Evolutionary conservation across 2,888 invertebrate genomes (phyloP), one percentile per base, ranked within the genome.

Genomic region (Metallyticus violacea): DNA sequence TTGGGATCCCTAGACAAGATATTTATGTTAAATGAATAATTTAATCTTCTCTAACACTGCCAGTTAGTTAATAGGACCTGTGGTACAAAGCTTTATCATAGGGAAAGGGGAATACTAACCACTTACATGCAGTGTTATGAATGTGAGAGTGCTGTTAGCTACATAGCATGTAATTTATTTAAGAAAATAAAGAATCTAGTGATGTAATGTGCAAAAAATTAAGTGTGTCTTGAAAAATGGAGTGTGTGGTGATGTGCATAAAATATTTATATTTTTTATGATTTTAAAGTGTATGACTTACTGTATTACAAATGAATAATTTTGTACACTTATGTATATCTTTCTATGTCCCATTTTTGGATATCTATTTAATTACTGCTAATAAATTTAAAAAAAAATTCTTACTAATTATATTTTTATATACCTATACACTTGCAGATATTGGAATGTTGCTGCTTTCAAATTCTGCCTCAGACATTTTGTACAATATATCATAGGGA

Each of bases 21-120:
- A 62, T 62, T 62, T 62, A 62, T 7, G 2, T 62, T 62, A 15
- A 62, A 62, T 15, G 22, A 62, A 9, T 62, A 62, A 62, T 4
- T 15, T 62, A 62, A 62, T 62, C 40, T 62, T 62, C 40, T 62
- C 26, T 76, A 82, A 76, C 82, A 82, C 82, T 82, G 82, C 82
- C 82, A 82, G 7, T 9, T 28, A 83, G 77, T 77, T 28, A 77
- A 29, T 29, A 83, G 77, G 77, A 83, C 77, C 29, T 83, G n/a
- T 83, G 77, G 83, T 83, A 83, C 77, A 83, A 83, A 77, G 77
- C 77, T 83, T 83, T 77, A 83, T 83, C 77, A 27, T 15, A 29
- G 40, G 77, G 40, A 62, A 62, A 22, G 40, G 40, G 40, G 9
- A 62, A 62, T 22, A 62, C 40, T 62, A 62, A 62, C 15, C 15